Evolutionary conservation across 2,888 invertebrate genomes (phyloP).

Genomic region (Lacanobia wlatinum): DNA sequence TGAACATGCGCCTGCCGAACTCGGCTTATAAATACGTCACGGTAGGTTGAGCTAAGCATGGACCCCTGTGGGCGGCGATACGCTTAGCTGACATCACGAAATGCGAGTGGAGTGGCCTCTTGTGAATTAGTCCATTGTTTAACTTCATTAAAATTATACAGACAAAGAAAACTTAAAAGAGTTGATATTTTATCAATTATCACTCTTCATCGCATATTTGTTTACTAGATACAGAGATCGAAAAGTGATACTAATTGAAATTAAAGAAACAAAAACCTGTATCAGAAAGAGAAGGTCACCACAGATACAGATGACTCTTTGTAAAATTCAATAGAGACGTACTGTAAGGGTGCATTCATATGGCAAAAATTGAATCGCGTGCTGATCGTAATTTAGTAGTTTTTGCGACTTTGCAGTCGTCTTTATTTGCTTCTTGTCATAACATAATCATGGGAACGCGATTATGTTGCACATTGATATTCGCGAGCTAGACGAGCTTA

Average conservation of each 20-base stretch:
- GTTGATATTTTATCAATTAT: background rate
- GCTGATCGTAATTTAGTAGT: no score
- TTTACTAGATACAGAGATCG: no score
- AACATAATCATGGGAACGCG: no score
- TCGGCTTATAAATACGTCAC: conserved; percentile 24
- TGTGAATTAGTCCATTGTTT: background rate
- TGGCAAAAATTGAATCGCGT: no score
- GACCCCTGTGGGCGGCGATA: conserved; percentile 17
- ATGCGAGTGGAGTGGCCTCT: conserved; percentile 14
- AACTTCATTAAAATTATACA: background rate
- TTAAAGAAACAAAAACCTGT: background rate
- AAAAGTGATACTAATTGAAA: no score
- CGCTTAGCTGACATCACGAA: conserved; percentile 31
- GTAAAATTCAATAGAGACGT: background rate
- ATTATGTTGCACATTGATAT: no score
- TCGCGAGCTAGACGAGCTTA: no score
- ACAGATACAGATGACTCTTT: background rate
- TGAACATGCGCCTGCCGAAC: background rate
- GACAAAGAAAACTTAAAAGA: conserved; percentile 8
- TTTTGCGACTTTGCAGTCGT: no score
- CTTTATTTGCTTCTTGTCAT: no score
- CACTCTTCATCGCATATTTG: no score
- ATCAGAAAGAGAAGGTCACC: background rate
- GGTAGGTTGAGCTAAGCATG: conserved; percentile 18
- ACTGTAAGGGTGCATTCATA: no score